phyloP scores from a whole-genome alignment of 2,113 vertebrate genomes.

The Buteo buteo region DNA sequence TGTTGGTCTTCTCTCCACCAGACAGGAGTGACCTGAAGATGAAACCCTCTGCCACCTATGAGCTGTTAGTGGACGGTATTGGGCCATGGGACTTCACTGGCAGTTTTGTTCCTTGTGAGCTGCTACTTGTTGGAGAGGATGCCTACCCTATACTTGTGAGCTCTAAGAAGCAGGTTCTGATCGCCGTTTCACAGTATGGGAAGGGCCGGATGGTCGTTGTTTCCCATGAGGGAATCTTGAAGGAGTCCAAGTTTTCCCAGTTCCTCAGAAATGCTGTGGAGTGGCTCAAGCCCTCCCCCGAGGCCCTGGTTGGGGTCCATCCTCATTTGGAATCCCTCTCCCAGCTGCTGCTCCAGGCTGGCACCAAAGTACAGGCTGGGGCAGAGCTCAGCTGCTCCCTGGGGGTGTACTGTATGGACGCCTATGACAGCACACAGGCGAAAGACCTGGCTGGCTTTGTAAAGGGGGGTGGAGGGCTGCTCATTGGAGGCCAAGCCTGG shows the following conservation, averaged over 20 bases:
- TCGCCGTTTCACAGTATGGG: constrained; percentile 72
- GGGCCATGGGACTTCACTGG: constrained; percentile 67
- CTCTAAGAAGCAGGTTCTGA: constrained; percentile 67
- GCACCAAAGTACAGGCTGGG: constrained; percentile 46
- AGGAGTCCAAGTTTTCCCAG: constrained; percentile 59
- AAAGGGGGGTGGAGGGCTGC: constrained; percentile 81
- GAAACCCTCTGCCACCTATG: constrained; percentile 56
- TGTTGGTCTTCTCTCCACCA: background rate
- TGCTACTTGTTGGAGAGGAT: constrained; percentile 67
- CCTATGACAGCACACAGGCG: constrained; percentile 64
- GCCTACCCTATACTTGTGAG: constrained; percentile 72
- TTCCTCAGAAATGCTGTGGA: constrained; percentile 80
- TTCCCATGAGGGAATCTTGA: constrained; percentile 81
- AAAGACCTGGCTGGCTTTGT: constrained; percentile 78
- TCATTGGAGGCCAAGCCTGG: constrained; percentile 86
- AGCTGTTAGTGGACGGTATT: constrained; percentile 62
- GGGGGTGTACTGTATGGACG: constrained; percentile 79
- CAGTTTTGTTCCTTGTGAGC: constrained; percentile 64
- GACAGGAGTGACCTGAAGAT: constrained; percentile 15
- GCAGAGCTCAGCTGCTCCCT: constrained; percentile 38
- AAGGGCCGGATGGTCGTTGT: constrained; percentile 81
- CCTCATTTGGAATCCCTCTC: constrained; percentile 55
- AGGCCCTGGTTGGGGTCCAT: constrained; percentile 72
- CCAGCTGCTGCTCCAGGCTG: constrained; percentile 62
- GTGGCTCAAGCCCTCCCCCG: constrained; percentile 79